Conservation (phyloP, 1,140 invertebrate genomes). For the Trichonephila clavata region DNA sequence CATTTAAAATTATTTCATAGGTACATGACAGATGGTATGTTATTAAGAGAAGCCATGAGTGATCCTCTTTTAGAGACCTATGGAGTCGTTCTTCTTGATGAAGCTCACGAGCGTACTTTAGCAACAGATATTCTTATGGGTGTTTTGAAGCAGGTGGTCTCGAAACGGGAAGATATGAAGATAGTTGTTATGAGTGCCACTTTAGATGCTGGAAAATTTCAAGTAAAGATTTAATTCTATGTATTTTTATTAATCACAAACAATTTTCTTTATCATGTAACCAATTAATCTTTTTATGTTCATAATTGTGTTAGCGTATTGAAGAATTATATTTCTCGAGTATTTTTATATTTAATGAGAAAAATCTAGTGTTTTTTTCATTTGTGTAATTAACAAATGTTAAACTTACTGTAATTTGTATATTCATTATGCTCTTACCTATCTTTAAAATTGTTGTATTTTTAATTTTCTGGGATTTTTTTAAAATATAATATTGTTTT, state of each 20-base stretch:
- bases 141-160: constrained; percentile 97
- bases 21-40: constrained; percentile 99
- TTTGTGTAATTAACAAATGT: too few species aligned
- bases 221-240: constrained; percentile 82
- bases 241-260: neutral
- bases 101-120: constrained; percentile 99
- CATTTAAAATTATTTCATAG: constrained; percentile 80
- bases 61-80: constrained; percentile 98
- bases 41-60: constrained; percentile 99
- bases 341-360: too few species aligned
- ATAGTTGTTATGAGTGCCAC: constrained; percentile 99
- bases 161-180: constrained; percentile 96
- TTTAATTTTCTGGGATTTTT: too few species aligned
- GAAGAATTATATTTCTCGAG: too few species aligned
- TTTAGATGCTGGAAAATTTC: constrained; percentile 99
- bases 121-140: constrained; percentile 99
- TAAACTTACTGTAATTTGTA: too few species aligned
- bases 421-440: too few species aligned
- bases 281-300: constrained; percentile 81
- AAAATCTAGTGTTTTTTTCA: too few species aligned
- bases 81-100: constrained; percentile 96
- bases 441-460: too few species aligned
- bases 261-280: constrained; percentile 90
- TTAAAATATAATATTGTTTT: too few species aligned
- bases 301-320: too few species aligned